Evolutionary conservation across 2,113 vertebrate species (phyloP).

Genomic region (Lagopus muta): DNA sequence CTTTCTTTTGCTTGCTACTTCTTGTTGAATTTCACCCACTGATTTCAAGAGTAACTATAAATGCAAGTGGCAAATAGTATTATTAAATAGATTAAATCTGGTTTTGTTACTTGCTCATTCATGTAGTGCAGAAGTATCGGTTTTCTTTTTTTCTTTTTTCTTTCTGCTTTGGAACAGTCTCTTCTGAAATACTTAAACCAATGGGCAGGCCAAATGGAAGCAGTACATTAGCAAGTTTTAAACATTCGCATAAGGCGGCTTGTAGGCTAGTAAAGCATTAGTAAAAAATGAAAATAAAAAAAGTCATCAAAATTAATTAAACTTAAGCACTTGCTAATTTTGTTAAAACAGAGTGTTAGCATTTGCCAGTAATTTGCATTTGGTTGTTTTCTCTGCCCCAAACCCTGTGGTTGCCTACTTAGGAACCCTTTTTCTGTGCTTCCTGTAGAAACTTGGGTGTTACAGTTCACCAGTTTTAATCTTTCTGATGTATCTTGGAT

Average conservation of each 20-base stretch:
- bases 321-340: background rate
- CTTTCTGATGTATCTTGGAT: background rate
- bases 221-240: background rate
- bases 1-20: background rate
- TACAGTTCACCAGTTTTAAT: background rate
- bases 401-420: accelerated
- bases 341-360: background rate
- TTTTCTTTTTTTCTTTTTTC: background rate
- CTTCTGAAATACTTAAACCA: background rate
- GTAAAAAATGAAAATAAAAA: slow-evolving; percentile 15
- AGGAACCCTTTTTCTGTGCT: background rate
- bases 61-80: background rate
- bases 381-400: background rate
- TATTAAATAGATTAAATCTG: slow-evolving; percentile 41
- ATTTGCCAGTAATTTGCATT: background rate
- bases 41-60: slow-evolving; percentile 15
- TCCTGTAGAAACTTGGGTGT: background rate
- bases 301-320: background rate
- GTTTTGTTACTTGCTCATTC: slow-evolving; percentile 5
- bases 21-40: slow-evolving; percentile 22
- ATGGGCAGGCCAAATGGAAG: background rate
- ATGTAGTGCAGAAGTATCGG: background rate
- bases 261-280: background rate
- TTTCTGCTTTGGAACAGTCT: background rate
- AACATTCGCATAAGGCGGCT: background rate